A percentile compares a stretch with the other conserved stretches of the same genome.
phyloP scores from a whole-genome alignment of 1,140 invertebrate species.

The Ditylenchus dipsaci region DNA sequence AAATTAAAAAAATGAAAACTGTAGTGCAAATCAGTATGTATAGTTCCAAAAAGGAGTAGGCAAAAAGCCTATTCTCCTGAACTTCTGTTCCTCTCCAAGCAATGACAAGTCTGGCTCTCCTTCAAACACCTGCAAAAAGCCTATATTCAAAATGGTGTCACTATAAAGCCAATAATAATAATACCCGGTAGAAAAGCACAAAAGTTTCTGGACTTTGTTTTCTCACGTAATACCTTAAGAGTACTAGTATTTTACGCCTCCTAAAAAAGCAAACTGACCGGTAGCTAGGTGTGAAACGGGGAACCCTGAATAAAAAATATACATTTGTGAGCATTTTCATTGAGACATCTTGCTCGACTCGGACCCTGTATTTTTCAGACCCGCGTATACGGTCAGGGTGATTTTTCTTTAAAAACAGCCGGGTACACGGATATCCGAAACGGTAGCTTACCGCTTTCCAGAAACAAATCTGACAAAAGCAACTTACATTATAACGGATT shows the following conservation, averaged over 20 bases:
- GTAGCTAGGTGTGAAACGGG: constrained; percentile 44
- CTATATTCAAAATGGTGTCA: background rate
- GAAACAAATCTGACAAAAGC: no score
- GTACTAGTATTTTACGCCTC: no score
- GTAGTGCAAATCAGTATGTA: background rate
- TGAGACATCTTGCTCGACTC: no score
- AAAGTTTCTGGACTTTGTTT: constrained; percentile 42
- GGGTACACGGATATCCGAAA: no score
- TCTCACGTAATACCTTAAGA: constrained; percentile 34
- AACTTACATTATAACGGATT: constrained; percentile 25
- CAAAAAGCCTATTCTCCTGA: constrained; percentile 25
- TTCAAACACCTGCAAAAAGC: constrained; percentile 23
- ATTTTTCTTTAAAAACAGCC: no score
- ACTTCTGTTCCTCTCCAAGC: constrained; percentile 35
- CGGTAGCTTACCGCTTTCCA: no score
- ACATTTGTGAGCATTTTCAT: no score
- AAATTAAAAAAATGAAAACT: background rate
- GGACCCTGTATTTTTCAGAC: no score
- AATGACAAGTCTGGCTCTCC: constrained; percentile 26
- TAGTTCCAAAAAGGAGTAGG: constrained; percentile 21
- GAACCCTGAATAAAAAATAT: constrained; percentile 7
- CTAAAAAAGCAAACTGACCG: background rate
- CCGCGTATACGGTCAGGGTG: no score
- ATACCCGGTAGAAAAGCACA: constrained; percentile 44
- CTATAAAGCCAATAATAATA: background rate